Evolutionary conservation across 2,888 invertebrate genomes (phyloP).

Genomic region (Eristalis arbustorum): DNA sequence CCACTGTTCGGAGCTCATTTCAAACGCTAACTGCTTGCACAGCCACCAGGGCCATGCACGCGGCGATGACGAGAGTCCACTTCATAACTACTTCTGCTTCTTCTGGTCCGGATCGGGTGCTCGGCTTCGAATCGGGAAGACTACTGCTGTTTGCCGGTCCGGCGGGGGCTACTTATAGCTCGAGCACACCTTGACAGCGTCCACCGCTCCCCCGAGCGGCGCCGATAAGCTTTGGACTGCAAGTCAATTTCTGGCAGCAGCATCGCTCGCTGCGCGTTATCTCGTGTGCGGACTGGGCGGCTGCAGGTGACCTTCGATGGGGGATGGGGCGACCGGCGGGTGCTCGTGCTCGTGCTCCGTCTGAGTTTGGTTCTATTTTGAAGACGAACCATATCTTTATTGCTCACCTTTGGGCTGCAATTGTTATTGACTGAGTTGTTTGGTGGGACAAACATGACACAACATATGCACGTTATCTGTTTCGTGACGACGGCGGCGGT

Average conservation of each 20-base stretch:
- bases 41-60: slow-evolving; percentile 76
- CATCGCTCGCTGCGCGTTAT: background rate
- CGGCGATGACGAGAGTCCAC: slow-evolving; percentile 74
- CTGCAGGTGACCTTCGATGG: slow-evolving; percentile 36
- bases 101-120: slow-evolving; percentile 58
- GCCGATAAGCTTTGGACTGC: slow-evolving; percentile 23
- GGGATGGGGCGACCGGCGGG: too few relatives aligned
- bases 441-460: background rate
- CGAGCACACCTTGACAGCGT: background rate
- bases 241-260: background rate
- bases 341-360: too few relatives aligned
- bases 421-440: background rate
- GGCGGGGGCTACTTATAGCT: slow-evolving; percentile 31
- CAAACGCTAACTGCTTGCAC: slow-evolving; percentile 73
- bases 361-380: background rate
- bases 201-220: background rate
- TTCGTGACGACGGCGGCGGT: background rate
- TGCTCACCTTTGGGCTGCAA: slow-evolving; percentile 10
- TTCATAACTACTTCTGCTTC: slow-evolving; percentile 73
- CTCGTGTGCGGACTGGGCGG: background rate
- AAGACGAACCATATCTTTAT: slow-evolving; percentile 10
- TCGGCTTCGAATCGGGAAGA: slow-evolving; percentile 1
- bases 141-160: background rate
- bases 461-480: background rate
- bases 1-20: slow-evolving; percentile 26